Base-by-base conservation (phyloP, 2,888 invertebrate genomes). In the Clunio marinus region DNA sequence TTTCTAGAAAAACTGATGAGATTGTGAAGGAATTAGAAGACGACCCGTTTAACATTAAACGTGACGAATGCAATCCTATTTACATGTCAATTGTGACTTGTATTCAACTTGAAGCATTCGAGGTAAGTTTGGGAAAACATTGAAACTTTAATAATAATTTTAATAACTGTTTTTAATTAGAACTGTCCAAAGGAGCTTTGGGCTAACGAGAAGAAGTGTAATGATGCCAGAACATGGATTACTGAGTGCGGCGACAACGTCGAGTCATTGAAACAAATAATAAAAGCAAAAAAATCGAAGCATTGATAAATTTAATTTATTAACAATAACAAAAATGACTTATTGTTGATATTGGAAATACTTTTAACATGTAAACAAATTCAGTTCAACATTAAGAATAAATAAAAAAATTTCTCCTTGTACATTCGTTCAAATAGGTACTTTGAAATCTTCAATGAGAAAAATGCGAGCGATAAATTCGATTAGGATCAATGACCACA, bases 61-160 rank as follows among this genome's bases (percentile, higher is more conserved):
- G 37, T 10, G 58, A 58, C 17, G 8, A 27, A 10, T 68, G 68
- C 32, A 28, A 68, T 22, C 13, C 28, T 15, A n/a, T 25, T 10
- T 58, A 58, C 25, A 32, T 68, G 58, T 27, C 25, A 17, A 55
- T 68, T 22, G 10, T 58, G 1, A 41, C 46, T 4, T 68, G 68
- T n/a, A 32, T 66, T 25, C 66, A 66, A 55, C 51, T 66, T 13
- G 66, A 66, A 13, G 20, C 28, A 13, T 66, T 55, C 24, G 66
- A 25, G 37, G 63, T 65, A 28, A n/a, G 4, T 60, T 35, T 60
- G 15, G 13, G 35, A 5, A 13, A 32, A 32, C 32, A 32, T 58
- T 13, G 13, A 27, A 27, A 28, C 5, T 3, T 27, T 3, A n/a
- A n/a, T 27, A 58, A 13, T 58, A 27, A 13, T 27, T 58, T 28